A percentile compares a stretch with the other conserved stretches of the same genome.
Conservation (phyloP, 2,113 vertebrate genomes). For the Indicator indicator region DNA sequence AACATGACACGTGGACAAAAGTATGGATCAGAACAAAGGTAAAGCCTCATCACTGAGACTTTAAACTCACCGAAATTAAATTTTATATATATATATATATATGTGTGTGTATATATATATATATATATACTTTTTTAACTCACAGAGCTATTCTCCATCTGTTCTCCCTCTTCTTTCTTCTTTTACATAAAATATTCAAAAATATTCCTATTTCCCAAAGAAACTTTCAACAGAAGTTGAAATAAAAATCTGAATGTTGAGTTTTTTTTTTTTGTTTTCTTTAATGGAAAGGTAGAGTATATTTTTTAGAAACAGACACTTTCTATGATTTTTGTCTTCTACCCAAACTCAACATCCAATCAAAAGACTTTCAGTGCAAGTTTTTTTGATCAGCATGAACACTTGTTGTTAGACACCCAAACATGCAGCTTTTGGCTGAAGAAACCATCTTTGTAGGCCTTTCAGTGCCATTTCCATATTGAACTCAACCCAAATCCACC, state of each 20-base stretch:
- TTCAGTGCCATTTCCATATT: background rate
- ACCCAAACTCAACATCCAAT: background rate
- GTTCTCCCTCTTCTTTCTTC: slow-evolving; percentile 23
- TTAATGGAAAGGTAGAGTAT: background rate
- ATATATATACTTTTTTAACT: background rate
- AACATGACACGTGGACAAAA: background rate
- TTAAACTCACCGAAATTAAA: slow-evolving; percentile 1
- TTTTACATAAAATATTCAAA: slow-evolving; percentile 65
- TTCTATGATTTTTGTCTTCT: background rate
- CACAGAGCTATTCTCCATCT: slow-evolving; percentile 37
- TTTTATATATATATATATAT: background rate
- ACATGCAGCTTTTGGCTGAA: background rate
- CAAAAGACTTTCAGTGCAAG: background rate
- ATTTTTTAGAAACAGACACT: background rate
- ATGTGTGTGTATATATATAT: too few species aligned
- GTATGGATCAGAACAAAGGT: background rate
- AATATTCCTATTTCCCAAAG: slow-evolving; percentile 26
- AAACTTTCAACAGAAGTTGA: slow-evolving; percentile 25
- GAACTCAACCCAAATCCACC: background rate
- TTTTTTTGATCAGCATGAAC: background rate
- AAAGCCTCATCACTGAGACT: background rate
- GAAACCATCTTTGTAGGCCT: background rate
- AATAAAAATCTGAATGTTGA: background rate
- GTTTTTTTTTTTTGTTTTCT: background rate
- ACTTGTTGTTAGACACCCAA: background rate